Conservation (phyloP, 2,113 vertebrate genomes). For the Pedionomus torquatus region DNA sequence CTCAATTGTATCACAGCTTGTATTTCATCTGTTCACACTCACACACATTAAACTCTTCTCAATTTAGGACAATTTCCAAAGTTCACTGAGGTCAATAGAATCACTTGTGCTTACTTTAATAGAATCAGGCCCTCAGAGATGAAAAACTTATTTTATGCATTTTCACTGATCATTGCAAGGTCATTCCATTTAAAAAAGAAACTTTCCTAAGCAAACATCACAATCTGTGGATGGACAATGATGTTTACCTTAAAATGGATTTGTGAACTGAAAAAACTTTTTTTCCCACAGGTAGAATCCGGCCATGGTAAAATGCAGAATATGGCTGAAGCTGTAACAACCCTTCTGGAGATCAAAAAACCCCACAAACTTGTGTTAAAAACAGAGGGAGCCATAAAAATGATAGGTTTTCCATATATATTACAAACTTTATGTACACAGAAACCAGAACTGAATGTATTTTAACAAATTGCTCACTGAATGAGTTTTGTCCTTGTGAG, state of each 20-base stretch:
- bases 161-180: neutral
- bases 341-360: neutral
- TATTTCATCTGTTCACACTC: slow-evolving; percentile 26
- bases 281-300: slow-evolving; percentile 14
- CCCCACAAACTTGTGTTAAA: neutral
- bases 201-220: slow-evolving; percentile 29
- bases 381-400: neutral
- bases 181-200: slow-evolving; percentile 11
- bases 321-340: neutral
- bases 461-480: slow-evolving; percentile 17
- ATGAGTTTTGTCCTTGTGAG: slow-evolving; percentile 6
- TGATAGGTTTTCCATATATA: neutral
- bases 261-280: slow-evolving; percentile 42
- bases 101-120: neutral
- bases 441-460: slow-evolving; percentile 15
- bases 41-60: neutral
- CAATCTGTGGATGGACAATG: neutral
- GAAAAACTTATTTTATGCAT: slow-evolving; percentile 11
- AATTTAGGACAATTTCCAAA: slow-evolving; percentile 19
- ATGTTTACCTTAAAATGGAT: slow-evolving; percentile 56
- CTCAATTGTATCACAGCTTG: neutral
- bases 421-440: neutral
- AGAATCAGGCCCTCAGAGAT: slow-evolving; percentile 30
- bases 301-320: slow-evolving; percentile 35
- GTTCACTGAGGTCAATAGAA: neutral